These are phyloP conservation scores for Salmo trutta DNA, from an alignment of 2,797 vertebrate species.

Conservation along the genomic window DNA sequence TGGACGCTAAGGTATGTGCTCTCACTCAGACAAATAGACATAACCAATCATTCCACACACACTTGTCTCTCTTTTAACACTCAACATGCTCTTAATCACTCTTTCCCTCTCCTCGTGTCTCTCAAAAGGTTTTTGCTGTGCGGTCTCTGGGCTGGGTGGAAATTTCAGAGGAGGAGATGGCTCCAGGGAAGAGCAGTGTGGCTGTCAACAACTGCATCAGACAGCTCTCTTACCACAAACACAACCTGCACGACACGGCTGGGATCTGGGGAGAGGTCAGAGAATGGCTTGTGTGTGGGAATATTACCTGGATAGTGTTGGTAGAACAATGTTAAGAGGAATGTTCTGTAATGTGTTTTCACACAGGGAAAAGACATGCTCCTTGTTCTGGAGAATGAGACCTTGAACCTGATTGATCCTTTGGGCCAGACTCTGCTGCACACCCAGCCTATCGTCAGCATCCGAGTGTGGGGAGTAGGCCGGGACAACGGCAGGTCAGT, in stretches of 20 bases:
- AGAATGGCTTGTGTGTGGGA: not conserved
- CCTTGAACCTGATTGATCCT: slow-evolving; percentile 77
- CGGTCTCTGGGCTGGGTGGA: slow-evolving; percentile 84
- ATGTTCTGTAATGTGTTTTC: not conserved
- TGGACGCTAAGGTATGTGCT: slow-evolving; percentile 52
- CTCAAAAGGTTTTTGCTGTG: slow-evolving; percentile 72
- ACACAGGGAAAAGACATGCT: slow-evolving; percentile 79
- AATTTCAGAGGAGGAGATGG: slow-evolving; percentile 83
- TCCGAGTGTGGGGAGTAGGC: slow-evolving; percentile 84
- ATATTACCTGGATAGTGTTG: no score
- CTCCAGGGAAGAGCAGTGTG: slow-evolving; percentile 76
- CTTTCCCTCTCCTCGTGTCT: not conserved
- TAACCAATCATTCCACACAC: not conserved
- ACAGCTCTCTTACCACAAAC: slow-evolving; percentile 79
- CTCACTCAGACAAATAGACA: not conserved
- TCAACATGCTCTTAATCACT: not conserved
- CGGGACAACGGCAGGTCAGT: slow-evolving; percentile 81
- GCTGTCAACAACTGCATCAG: slow-evolving; percentile 83
- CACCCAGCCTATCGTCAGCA: slow-evolving; percentile 79
- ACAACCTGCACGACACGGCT: slow-evolving; percentile 71
- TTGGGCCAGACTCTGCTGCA: slow-evolving; percentile 75
- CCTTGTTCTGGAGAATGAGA: slow-evolving; percentile 77
- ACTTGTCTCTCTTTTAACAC: not conserved
- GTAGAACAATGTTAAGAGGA: not conserved
- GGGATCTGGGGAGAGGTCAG: slow-evolving; percentile 76